Evolutionary conservation across 2,888 invertebrate genomes (phyloP).

Genomic region (Halictus ligatus): DNA sequence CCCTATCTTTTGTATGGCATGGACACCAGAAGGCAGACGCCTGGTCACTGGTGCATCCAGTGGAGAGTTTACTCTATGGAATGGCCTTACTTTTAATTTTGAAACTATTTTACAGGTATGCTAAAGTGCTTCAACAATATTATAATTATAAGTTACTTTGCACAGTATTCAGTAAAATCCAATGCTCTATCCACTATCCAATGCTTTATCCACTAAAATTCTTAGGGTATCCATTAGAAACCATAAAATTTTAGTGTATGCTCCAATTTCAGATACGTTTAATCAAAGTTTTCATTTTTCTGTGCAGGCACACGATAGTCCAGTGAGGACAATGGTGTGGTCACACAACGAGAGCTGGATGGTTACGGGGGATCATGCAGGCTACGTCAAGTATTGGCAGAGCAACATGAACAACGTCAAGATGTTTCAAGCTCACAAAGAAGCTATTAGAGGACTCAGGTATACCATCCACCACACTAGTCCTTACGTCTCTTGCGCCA

Average conservation of each 20-base stretch:
- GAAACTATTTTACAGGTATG: slow-evolving; percentile 99
- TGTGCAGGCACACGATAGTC: slow-evolving; percentile 97
- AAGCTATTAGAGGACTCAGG: slow-evolving; percentile 99
- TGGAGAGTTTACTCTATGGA: slow-evolving; percentile 99
- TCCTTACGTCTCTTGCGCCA: slow-evolving; percentile 82
- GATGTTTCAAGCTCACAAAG: slow-evolving; percentile 99
- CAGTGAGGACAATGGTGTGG: slow-evolving; percentile 99
- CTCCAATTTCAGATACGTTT: neutral
- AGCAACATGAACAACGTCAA: slow-evolving; percentile 99
- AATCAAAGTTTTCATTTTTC: slow-evolving; percentile 35
- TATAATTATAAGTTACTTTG: neutral
- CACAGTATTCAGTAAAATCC: neutral
- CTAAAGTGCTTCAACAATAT: slow-evolving; percentile 17
- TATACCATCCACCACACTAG: slow-evolving; percentile 86
- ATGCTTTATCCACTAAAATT: neutral
- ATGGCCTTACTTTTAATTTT: slow-evolving; percentile 99
- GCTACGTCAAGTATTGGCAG: slow-evolving; percentile 99
- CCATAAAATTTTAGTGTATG: neutral
- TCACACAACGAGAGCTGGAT: slow-evolving; percentile 99
- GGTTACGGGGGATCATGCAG: slow-evolving; percentile 99
- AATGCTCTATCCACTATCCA: neutral
- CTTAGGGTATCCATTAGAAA: neutral
- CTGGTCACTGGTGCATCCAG: slow-evolving; percentile 99
- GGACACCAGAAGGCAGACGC: slow-evolving; percentile 99
- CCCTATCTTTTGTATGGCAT: slow-evolving; percentile 99